Evolutionary conservation across 2,888 invertebrate species (phyloP).

Genomic region (Metalampra italica): DNA sequence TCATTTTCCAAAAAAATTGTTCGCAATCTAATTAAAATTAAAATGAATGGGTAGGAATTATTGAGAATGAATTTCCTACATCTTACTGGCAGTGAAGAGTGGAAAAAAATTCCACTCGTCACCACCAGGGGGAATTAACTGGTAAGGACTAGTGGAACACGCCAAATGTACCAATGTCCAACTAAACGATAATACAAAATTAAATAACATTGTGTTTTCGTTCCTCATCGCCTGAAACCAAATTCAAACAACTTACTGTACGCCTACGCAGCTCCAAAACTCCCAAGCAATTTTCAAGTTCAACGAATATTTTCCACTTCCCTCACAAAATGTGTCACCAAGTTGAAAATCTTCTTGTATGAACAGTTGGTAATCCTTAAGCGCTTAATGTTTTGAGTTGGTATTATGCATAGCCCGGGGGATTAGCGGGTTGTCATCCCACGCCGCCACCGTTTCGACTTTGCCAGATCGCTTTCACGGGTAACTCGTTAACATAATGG

Average conservation of each 20-base stretch:
- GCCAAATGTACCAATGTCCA: too few relatives aligned
- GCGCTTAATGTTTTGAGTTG: constrained; percentile 65
- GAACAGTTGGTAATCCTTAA: constrained; percentile 64
- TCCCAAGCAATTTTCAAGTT: constrained; percentile 12
- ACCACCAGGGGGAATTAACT: too few relatives aligned
- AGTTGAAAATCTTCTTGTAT: constrained; percentile 57
- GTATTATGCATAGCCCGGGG: constrained; percentile 69
- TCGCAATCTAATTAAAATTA: too few relatives aligned
- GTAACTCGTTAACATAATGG: constrained; percentile 16
- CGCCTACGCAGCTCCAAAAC: not conserved
- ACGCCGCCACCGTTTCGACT: constrained; percentile 27
- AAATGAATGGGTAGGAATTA: too few relatives aligned
- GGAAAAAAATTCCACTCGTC: too few relatives aligned
- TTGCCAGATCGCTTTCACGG: constrained; percentile 55
- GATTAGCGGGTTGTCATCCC: constrained; percentile 69
- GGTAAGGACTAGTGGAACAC: too few relatives aligned
- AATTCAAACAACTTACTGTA: not conserved
- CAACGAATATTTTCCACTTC: constrained; percentile 11
- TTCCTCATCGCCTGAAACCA: not conserved
- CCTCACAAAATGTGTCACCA: constrained; percentile 28
- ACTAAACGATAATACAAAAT: too few relatives aligned
- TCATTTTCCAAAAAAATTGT: too few relatives aligned
- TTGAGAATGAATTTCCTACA: too few relatives aligned
- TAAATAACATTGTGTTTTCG: too few relatives aligned
- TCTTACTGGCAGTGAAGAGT: too few relatives aligned